Conservation (phyloP, 2,888 invertebrate species). For the Azorinus chamasolen region DNA sequence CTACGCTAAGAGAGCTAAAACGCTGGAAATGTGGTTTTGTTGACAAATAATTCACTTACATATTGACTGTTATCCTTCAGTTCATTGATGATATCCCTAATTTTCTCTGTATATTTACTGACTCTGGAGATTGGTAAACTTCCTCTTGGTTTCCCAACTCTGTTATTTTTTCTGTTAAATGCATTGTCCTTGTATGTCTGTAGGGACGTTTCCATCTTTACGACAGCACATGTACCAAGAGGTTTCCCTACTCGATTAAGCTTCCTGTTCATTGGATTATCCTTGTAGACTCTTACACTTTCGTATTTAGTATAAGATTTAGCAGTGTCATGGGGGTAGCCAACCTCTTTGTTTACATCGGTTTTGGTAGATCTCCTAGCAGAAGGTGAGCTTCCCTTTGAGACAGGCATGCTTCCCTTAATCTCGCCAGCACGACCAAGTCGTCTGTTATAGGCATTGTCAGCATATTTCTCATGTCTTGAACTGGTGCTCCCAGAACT, state of each 20-base stretch:
- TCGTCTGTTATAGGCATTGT: too few species aligned
- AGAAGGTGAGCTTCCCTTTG: too few species aligned
- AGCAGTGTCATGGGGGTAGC: neutral
- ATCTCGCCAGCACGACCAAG: neutral
- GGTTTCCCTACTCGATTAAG: constrained; percentile 34
- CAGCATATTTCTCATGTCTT: too few species aligned
- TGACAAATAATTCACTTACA: too few species aligned
- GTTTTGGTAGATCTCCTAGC: too few species aligned
- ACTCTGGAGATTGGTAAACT: constrained; percentile 16
- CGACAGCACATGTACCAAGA: constrained; percentile 24
- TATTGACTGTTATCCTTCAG: too few species aligned
- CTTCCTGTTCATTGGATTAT: constrained; percentile 30
- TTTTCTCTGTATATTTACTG: neutral
- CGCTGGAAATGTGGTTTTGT: too few species aligned
- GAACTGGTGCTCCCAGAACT: neutral
- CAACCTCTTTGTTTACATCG: neutral
- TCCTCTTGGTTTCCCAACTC: constrained; percentile 45
- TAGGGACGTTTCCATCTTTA: neutral
- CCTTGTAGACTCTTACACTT: constrained; percentile 26
- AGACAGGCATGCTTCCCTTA: constrained; percentile 22
- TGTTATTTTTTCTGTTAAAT: constrained; percentile 23
- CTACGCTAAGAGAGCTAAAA: too few species aligned
- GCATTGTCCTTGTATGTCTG: constrained; percentile 36
- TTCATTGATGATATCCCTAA: too few species aligned
- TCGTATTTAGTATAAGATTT: neutral